Evolutionary conservation across 2,888 invertebrate species (phyloP), one percentile per base, ranked within the genome.

Genomic region (Drosophila paranaensis): DNA sequence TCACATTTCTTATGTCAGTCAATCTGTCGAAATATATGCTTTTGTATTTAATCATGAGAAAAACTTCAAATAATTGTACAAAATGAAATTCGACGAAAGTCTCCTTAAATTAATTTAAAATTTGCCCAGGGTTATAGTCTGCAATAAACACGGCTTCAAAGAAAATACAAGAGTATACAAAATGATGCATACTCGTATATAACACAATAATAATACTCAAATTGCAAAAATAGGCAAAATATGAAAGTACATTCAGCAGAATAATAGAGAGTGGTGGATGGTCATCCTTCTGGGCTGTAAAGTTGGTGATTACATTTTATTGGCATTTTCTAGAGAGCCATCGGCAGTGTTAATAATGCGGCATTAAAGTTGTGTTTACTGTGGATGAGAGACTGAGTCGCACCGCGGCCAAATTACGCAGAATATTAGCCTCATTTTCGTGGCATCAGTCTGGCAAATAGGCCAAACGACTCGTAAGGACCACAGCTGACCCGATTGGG

Each of bases 341-440:
- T 74, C 57, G 63, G 42, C 63, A 60, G 42, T 56, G 73, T 61
- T 72, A 60, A 64, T 58, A 68, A 78, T 66, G 54, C 51, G 42
- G 51, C 55, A 60, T 77, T 56, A 66, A 74, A 74, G 61, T 56
- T 67, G 51, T 74, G 66, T 65, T 79, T 62, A 67, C 66, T 68
- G 70, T 54, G 25, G 35, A 50, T 39, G 53, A 43, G 64, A 60
- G 69, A 57, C 55, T 60, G 2, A 48, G 54, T 35, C 64, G 30
- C 64, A 65, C 56, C 37, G 30, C 50, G 61, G 50, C 66, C 74
- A 82, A 84, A 83, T 83, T 83, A 79, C 76, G 67, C 71, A 70
- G 60, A 81, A 84, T 88, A 79, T 70, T 71, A 65, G 75, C 57
- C 68, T 66, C 74, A 88, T 82, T 71, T 80, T 80, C 30, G 60